Conservation (phyloP, 1,140 invertebrate species). For the Eufriesea mexicana region DNA sequence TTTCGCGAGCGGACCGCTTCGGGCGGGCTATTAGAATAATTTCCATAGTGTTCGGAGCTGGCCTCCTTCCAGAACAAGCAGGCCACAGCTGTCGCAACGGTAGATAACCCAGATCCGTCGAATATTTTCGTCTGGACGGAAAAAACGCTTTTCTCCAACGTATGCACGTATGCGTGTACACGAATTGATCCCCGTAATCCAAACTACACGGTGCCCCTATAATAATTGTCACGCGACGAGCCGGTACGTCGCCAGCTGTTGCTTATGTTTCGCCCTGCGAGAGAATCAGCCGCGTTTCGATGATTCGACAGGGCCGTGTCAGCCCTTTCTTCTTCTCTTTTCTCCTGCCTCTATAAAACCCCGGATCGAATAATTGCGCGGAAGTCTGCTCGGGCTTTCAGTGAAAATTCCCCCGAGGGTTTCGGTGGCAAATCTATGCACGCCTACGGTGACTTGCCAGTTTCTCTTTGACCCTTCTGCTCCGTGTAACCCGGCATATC, state of each 20-base stretch:
- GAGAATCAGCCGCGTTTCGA: conserved; percentile 13
- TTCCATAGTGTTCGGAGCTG: neutral
- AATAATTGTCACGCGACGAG: conserved; percentile 54
- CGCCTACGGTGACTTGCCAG: conserved; percentile 30
- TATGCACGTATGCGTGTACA: neutral
- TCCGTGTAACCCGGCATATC: neutral
- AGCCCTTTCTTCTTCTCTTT: conserved; percentile 5
- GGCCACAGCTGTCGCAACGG: conserved; percentile 38
- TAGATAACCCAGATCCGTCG: conserved; percentile 35
- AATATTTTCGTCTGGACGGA: conserved; percentile 14
- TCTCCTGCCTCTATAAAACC: neutral
- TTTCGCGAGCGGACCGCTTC: neutral
- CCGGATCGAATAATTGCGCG: neutral
- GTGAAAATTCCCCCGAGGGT: neutral
- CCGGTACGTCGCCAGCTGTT: conserved; percentile 44
- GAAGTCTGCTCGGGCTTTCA: neutral
- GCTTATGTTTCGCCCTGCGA: conserved; percentile 21
- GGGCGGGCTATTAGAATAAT: neutral
- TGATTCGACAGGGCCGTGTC: conserved; percentile 44
- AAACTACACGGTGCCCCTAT: conserved; percentile 42
- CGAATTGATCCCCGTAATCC: conserved; percentile 32
- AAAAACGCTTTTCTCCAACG: conserved; percentile 8
- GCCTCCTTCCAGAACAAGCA: conserved; percentile 23
- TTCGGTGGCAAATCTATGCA: neutral
- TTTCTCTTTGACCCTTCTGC: neutral